Conservation (phyloP, 2,113 vertebrate species). For the Stomatorhinus ivindoensis region DNA sequence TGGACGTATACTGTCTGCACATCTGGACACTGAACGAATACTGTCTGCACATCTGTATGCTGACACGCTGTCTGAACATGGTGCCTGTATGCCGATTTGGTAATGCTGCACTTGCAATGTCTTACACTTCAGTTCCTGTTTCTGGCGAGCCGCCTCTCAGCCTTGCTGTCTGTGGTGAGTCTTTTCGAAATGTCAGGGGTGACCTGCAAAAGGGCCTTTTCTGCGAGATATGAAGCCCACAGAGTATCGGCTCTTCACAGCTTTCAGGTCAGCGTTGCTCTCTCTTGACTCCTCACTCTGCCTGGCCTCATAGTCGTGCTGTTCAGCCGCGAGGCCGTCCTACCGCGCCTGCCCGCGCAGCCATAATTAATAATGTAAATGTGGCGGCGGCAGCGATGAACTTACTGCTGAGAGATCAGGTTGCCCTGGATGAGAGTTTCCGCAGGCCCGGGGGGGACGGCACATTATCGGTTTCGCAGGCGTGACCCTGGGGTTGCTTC, state of each 20-base stretch:
- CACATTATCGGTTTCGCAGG: not conserved
- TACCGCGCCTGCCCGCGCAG: not conserved
- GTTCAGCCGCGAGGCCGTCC: not conserved
- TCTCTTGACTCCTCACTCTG: not conserved
- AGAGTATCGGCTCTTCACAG: not conserved
- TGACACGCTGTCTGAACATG: not conserved
- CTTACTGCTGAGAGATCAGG: not conserved
- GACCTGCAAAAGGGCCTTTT: not conserved
- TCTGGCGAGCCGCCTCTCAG: not conserved
- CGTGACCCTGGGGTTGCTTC: not conserved
- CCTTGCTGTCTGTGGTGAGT: not conserved
- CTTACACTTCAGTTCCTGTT: not conserved
- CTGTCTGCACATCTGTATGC: not conserved
- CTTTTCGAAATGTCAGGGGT: not conserved
- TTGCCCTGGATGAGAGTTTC: not conserved
- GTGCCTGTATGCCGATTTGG: not conserved
- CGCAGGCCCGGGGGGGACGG: not conserved
- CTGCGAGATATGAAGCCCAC: not conserved
- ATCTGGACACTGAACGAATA: not conserved
- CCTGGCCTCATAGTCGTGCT: not conserved
- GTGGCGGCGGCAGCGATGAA: not conserved
- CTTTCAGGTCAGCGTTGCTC: not conserved
- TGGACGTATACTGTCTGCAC: no score
- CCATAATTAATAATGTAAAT: not conserved
- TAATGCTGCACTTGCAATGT: not conserved